Base-by-base conservation (phyloP, 2,888 invertebrate genomes). In the Meloe dianella region DNA sequence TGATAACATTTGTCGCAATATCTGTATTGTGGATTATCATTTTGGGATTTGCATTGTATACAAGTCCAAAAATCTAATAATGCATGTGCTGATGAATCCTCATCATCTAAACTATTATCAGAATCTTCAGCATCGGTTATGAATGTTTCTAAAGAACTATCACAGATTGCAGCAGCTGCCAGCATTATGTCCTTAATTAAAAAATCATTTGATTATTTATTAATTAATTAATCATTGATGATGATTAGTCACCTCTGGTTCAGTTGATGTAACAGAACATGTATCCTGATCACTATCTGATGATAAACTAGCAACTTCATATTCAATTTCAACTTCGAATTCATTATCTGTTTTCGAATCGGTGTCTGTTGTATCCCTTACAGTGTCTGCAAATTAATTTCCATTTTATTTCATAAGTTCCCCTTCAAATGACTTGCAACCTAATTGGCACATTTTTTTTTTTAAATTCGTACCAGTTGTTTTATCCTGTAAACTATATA, bases 1-100 rank as follows among this genome's bases (percentile, higher is more conserved):
- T 89, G 89, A 81, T 88, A 91, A 80, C 91, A 91, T 83, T 88
- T 89, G 80, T 89, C 88, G 82, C 91, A 92, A 84, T 88, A 91
- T 70, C 89, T 84, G 79, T 88, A 91, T 65, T 87, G 83, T 47
- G 90, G 89, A 84, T 89, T 89, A 73, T 84, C 83, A 80, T 90
- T 88, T 73, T 82, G 80, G 60, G 86, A 86, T 70, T 85, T 86
- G 83, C 91, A 91, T 78, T 88, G 88, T 20, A 88, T 86, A 80
- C 92, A 92, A 64, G 85, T 84, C 87, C 88, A 86, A 83, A 89
- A 91, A 81, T 89, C 90, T 27, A 35, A 61, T 35, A 58, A 57
- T 61, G 73, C 64, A 30, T 68, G 71, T 38, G 75, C 72, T 9
- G 77, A 74, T 4, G 74, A 73, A n/a, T 78, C 78, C 24, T 77